These are phyloP conservation scores for Acholoe squamosa DNA, from an alignment of 2,888 invertebrate genomes.

Conservation along the genomic window DNA sequence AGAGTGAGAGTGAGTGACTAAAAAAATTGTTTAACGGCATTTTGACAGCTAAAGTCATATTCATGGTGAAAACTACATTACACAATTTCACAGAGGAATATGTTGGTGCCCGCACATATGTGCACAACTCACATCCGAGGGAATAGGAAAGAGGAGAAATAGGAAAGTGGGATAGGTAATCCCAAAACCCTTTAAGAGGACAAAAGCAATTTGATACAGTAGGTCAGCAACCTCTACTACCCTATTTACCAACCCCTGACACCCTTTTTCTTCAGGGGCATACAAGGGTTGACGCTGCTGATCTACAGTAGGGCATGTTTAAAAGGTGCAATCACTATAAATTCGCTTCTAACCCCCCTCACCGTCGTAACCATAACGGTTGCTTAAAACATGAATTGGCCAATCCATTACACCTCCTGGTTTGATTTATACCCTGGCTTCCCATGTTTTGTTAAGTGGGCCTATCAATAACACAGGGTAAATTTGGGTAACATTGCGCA, in stretches of 20 bases:
- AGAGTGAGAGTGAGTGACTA: no score
- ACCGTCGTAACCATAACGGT: not conserved
- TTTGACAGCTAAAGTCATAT: no score
- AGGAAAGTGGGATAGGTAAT: no score
- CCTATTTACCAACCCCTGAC: not conserved
- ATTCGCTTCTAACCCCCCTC: not conserved
- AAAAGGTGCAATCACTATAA: slow-evolving; percentile 54
- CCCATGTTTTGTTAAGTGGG: not conserved
- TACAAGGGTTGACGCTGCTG: not conserved
- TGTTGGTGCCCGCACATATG: no score
- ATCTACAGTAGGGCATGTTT: not conserved
- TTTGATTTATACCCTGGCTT: not conserved
- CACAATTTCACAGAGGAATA: no score
- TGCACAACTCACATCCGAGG: no score
- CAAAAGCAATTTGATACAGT: not conserved
- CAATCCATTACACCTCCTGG: not conserved
- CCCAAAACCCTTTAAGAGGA: not conserved
- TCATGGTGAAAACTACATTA: no score
- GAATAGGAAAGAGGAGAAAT: no score
- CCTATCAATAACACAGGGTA: not conserved
- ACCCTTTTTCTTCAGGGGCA: not conserved
- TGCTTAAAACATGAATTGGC: slow-evolving; percentile 23
- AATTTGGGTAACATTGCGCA: no score
- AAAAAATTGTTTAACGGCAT: no score
- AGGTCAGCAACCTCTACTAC: no score